Conservation (phyloP, 2,113 vertebrate genomes). For the Callaeas wilsoni region DNA sequence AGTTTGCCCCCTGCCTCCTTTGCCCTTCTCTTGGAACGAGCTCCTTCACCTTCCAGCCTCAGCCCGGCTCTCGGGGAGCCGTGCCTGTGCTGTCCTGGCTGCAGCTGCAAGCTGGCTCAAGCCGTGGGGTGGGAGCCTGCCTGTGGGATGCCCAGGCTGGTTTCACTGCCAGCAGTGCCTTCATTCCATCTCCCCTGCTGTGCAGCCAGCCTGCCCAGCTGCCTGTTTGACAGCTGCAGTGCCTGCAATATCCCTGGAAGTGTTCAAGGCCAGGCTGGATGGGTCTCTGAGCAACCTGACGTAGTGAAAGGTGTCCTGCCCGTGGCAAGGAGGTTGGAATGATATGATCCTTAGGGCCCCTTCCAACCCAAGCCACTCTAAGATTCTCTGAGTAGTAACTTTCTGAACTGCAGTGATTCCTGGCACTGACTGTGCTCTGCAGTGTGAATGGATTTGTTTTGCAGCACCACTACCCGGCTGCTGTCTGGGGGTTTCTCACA, state of each 20-base stretch:
- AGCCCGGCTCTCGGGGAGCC: background rate
- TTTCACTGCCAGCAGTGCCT: background rate
- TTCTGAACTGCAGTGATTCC: background rate
- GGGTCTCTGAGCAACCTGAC: background rate
- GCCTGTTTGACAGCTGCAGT: background rate
- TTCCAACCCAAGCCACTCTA: background rate
- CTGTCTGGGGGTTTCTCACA: constrained; percentile 13
- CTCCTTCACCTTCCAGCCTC: background rate
- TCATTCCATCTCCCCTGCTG: background rate
- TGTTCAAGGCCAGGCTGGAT: background rate
- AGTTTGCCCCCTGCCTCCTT: background rate
- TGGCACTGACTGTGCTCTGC: background rate
- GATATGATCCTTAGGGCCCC: background rate
- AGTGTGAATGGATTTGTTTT: background rate
- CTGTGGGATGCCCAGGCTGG: background rate
- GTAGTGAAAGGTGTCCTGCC: background rate
- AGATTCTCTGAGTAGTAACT: background rate
- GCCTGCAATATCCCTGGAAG: background rate
- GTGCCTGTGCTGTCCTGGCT: background rate
- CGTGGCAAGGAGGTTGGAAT: background rate
- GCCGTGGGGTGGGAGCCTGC: background rate
- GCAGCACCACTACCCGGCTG: background rate
- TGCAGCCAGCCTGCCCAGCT: background rate
- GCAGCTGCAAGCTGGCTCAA: background rate
- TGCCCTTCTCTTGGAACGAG: background rate